Evolutionary conservation across 2,797 vertebrate genomes (phyloP).

Genomic region (Mionectes olivaceus): DNA sequence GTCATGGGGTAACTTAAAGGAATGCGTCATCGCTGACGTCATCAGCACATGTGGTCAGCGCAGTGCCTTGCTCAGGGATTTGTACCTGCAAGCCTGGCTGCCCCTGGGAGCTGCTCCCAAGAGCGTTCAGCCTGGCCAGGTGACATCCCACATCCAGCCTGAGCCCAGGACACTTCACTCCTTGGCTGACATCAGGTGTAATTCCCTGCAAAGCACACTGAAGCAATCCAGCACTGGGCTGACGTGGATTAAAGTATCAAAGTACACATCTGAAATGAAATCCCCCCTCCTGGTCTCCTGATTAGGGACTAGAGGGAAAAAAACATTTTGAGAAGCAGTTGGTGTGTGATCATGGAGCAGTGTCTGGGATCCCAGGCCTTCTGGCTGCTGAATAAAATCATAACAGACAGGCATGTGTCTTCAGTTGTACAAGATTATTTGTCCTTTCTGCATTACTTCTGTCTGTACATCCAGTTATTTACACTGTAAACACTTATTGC

Average conservation of each 20-base stretch:
- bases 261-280: not conserved
- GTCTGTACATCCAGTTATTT: not conserved
- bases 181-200: rapidly evolving
- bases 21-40: rapidly evolving
- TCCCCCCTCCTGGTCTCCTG: not conserved
- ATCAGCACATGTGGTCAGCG: rapidly evolving
- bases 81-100: rapidly evolving
- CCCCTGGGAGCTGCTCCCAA: rapidly evolving
- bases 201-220: not conserved
- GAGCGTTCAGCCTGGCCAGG: rapidly evolving
- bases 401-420: not conserved
- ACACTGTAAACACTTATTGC: not conserved
- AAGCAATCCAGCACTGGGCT: not conserved
- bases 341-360: not conserved
- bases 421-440: rapidly evolving
- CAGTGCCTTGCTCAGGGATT: rapidly evolving
- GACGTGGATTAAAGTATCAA: not conserved
- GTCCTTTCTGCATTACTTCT: not conserved
- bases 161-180: rapidly evolving
- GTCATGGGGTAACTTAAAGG: rapidly evolving
- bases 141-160: not conserved
- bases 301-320: not conserved
- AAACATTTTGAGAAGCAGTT: not conserved
- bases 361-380: not conserved
- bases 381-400: not conserved